Base-by-base conservation (phyloP, 2,888 invertebrate genomes). In the Asteroscopus sphinx region DNA sequence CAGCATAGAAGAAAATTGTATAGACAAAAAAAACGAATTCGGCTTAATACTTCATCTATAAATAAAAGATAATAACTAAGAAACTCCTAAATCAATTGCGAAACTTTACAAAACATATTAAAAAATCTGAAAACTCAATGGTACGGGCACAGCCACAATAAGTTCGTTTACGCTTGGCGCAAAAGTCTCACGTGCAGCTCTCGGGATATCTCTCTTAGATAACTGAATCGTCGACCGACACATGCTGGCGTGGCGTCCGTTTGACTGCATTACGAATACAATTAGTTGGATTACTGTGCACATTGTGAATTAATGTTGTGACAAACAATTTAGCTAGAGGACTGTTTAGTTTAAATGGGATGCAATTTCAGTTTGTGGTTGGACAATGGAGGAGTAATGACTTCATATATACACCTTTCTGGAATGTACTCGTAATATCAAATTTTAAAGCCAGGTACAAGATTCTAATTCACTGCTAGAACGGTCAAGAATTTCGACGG, bases 301-400 rank as follows among this genome's bases (percentile, higher is more conserved):
- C 69, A 69, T 69, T 55, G 56, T 63, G 56, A 66, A 66, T 57
- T 69, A 57, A 64, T 70, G 65, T 64, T 39, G 70, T 56, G 70
- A 47, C 65, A 69, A 69, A 44, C 56, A 66, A 69, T 66, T 69
- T 51, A 69, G 37, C 41, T 26, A 17, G 36, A 5, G 32, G 12
- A 30, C 33, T 17, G 32, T 39, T 26, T 30, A 42, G 37, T 42
- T 63, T 42, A 46, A 69, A 61, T 46, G 48, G 48, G 32, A 36
- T 37, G 41, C 13, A 35, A 15, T 69, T 62, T 30, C 36, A 49
- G 49, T 63, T 63, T 49, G 56, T 33, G 48, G 48, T 30, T 42
- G 16, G 2, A 13, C 6, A 33, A 13, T 33, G 33, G 7, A 33
- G 33, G 21, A 6, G 4, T 21, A 21, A 21, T 6, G 21, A 21